Base-by-base conservation (phyloP, 2,113 vertebrate species). In the Lethenteron camtschaticum region DNA sequence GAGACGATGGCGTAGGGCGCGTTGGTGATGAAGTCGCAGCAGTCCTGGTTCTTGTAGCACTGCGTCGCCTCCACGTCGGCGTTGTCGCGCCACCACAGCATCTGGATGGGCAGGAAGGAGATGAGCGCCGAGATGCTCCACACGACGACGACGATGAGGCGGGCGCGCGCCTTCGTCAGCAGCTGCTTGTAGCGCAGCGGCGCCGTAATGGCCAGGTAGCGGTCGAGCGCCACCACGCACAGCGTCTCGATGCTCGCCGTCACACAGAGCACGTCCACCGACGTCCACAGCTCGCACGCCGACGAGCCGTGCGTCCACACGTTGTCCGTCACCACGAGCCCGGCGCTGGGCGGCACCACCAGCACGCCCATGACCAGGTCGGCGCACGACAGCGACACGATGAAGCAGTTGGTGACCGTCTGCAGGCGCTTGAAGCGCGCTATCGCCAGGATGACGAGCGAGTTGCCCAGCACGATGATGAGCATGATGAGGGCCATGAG, bases 201-300 rank as follows among this genome's bases (percentile, higher is more conserved):
- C 0, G 94, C 87, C 0, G 90, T 99, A 76, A 99, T 97, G 73
- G 94, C 94, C 0, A 97, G 79, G 74, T 99, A 99, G 2, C 94
- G 85, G 75, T 99, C 94, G 77, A 97, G 83, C 0, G 94, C 92
- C 1, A 99, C 95, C 70, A 96, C 89, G 1, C 94, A 99, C 68
- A 99, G 80, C 0, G 94, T 99, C 78, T 90, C 94, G 1, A 99
- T 99, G 81, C 94, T 99, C 66, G 94, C 94, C 0, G 94, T 99
- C 73, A 99, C 94, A 0, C 94, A 99, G 56, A 96, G 78, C 69
- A 99, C 89, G 1, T 99, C 94, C 2, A 94, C 72, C 1, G 94
- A 86, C 1, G 87, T 95, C 90, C 92, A 99, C 75, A 99, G 91
- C 70, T 89, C 84, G 3, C 94, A 99, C 86, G 86, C 91, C 74